Conservation (phyloP, 2,797 vertebrate species). For the Distichodus sexfasciatus region DNA sequence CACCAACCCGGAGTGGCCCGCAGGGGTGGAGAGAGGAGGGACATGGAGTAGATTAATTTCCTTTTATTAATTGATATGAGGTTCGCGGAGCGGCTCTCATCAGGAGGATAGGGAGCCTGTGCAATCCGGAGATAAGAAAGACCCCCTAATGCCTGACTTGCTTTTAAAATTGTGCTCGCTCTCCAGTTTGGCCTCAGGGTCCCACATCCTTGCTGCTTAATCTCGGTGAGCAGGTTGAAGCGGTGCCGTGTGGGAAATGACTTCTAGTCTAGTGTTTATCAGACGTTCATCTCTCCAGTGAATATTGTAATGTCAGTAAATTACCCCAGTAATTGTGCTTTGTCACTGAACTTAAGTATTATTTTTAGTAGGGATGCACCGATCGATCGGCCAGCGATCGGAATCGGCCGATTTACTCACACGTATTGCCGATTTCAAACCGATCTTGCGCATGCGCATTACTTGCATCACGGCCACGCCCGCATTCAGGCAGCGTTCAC, state of each 20-base stretch:
- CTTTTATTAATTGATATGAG: conserved; percentile 31
- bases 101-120: neutral
- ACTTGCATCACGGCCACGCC: too few relatives aligned
- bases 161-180: neutral
- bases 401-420: too few relatives aligned
- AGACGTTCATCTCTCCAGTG: neutral
- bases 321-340: neutral
- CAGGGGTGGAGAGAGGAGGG: neutral
- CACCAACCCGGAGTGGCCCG: neutral
- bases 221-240: neutral
- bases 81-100: neutral
- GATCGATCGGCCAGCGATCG: too few relatives aligned
- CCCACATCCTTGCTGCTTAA: neutral
- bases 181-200: neutral
- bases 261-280: neutral
- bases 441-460: too few relatives aligned
- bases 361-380: neutral
- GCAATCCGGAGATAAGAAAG: conserved; percentile 14
- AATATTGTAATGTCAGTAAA: neutral
- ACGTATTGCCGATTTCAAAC: too few relatives aligned
- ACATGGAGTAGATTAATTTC: conserved; percentile 17
- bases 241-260: neutral
- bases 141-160: neutral
- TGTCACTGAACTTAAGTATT: neutral
- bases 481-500: too few relatives aligned